Percentiles rank a stretch among this genome's conserved stretches.
phyloP scores from a whole-genome alignment of 2,113 vertebrate species.

The Periophthalmus modestus region DNA sequence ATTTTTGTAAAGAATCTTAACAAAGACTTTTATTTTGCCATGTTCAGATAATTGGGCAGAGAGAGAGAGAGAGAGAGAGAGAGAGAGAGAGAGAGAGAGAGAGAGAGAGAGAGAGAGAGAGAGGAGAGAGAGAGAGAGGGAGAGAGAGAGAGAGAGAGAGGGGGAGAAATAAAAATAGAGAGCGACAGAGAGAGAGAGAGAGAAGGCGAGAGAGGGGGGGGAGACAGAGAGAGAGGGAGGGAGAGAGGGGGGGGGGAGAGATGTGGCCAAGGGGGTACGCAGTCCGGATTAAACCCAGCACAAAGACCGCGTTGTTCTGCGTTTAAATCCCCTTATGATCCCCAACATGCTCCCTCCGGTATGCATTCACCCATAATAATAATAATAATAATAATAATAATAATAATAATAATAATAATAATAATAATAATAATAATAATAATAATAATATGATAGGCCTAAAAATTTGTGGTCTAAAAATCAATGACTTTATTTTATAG shows the following conservation, averaged over 20 bases:
- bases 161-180: slow-evolving; percentile 19
- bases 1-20: background rate
- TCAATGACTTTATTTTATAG: too few relatives aligned
- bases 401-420: slow-evolving; percentile 22
- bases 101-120: too few relatives aligned
- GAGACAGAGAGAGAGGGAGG: too few relatives aligned
- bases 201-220: too few relatives aligned
- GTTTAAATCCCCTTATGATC: slow-evolving; percentile 75
- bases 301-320: slow-evolving; percentile 77
- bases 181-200: background rate
- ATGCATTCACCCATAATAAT: slow-evolving; percentile 43
- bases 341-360: slow-evolving; percentile 63
- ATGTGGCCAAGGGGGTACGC: slow-evolving; percentile 36
- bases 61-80: background rate
- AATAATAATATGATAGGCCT: background rate
- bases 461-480: too few relatives aligned
- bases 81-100: slow-evolving; percentile 2
- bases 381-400: slow-evolving; percentile 37
- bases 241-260: background rate
- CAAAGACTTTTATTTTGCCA: slow-evolving; percentile 1
- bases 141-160: background rate
- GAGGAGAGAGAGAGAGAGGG: too few relatives aligned
- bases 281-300: slow-evolving; percentile 74
- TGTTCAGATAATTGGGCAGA: slow-evolving; percentile 41
- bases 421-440: background rate